Evolutionary conservation across 1,140 invertebrate species (phyloP).

Genomic region (Cherax quadricarinatus): DNA sequence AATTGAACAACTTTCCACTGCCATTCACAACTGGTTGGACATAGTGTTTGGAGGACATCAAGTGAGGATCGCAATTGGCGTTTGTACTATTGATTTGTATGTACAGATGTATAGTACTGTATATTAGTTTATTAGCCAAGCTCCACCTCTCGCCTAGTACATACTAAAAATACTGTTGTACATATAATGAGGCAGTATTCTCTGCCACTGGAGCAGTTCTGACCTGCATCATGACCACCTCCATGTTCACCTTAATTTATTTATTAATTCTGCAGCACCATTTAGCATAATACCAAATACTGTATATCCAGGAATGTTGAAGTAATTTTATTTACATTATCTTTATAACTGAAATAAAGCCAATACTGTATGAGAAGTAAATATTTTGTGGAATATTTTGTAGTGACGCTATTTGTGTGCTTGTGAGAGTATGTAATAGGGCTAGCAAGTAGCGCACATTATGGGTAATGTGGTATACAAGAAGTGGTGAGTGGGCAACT

Average conservation of each 20-base stretch:
- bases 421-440: background rate
- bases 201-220: background rate
- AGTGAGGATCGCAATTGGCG: conserved; percentile 27
- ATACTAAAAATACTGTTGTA: background rate
- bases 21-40: background rate
- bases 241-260: background rate
- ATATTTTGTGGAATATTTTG: background rate
- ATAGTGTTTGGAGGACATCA: conserved; percentile 8
- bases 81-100: conserved; percentile 5
- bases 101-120: conserved; percentile 34
- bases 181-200: background rate
- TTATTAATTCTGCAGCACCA: background rate
- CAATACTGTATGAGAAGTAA: background rate
- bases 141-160: conserved; percentile 29
- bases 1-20: background rate
- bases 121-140: conserved; percentile 3
- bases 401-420: background rate
- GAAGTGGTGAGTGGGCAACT: background rate
- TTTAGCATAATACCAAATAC: background rate
- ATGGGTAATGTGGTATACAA: background rate
- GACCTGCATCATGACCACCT: conserved; percentile 32
- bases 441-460: background rate
- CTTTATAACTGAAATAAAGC: background rate
- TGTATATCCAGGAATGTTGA: background rate
- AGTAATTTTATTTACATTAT: background rate